Conservation (phyloP, 2,113 vertebrate genomes). For the Poeciliopsis prolifica region DNA sequence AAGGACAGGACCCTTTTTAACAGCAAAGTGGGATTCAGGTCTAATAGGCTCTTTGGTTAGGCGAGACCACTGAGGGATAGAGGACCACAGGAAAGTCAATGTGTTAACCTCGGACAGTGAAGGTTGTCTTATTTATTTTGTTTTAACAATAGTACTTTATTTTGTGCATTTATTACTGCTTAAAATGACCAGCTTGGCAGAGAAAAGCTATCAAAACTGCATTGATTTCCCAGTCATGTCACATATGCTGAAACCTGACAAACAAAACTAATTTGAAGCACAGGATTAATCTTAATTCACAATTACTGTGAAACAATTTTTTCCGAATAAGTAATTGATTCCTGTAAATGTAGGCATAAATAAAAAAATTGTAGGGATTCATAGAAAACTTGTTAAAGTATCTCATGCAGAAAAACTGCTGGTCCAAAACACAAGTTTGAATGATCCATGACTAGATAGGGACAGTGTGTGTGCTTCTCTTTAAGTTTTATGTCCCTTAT, state of each 20-base stretch:
- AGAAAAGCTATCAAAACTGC: background rate
- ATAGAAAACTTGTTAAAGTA: conserved; percentile 24
- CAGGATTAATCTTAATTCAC: background rate
- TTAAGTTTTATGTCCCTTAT: conserved; percentile 83
- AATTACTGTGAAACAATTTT: background rate
- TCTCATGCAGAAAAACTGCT: conserved; percentile 22
- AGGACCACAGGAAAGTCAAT: conserved; percentile 86
- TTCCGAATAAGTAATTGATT: background rate
- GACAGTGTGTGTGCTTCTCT: conserved; percentile 74
- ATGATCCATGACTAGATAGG: conserved; percentile 71
- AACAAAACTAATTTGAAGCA: background rate
- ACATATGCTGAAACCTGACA: background rate
- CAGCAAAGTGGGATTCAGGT: conserved; percentile 92
- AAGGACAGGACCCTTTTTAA: conserved; percentile 93
- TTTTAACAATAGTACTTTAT: conserved; percentile 86
- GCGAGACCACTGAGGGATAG: conserved; percentile 85
- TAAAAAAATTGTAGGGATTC: conserved; percentile 13
- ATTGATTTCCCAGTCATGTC: background rate
- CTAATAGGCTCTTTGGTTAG: conserved; percentile 88
- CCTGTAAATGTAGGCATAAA: background rate
- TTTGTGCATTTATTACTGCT: conserved; percentile 77
- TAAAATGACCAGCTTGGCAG: background rate
- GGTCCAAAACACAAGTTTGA: conserved; percentile 67
- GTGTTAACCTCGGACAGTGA: conserved; percentile 88
- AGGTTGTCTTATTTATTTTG: conserved; percentile 81